phyloP scores from a whole-genome alignment of 2,888 invertebrate genomes.

The Microctonus aethiopoides region DNA sequence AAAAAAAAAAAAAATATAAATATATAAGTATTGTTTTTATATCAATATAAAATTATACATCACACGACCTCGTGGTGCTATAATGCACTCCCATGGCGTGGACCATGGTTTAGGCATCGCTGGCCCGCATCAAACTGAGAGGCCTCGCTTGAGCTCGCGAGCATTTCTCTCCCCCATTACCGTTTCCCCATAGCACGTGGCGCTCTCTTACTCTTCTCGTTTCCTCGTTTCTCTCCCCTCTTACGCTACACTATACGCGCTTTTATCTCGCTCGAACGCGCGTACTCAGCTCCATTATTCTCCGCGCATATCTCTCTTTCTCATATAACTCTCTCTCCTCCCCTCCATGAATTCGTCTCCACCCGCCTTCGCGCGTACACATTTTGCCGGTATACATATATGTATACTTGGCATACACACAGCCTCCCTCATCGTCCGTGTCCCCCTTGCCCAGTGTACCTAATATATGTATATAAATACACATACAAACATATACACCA shows the following conservation, averaged over 20 bases:
- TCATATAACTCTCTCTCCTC: constrained; percentile 13
- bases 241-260: background rate
- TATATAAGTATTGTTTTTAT: too few relatives aligned
- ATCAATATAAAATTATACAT: constrained; percentile 5
- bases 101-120: constrained; percentile 62
- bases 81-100: constrained; percentile 51
- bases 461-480: too few relatives aligned
- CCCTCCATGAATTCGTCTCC: background rate
- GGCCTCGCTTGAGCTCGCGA: constrained; percentile 43
- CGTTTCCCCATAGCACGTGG: constrained; percentile 64
- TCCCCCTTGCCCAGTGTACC: constrained; percentile 7
- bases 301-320: constrained; percentile 36
- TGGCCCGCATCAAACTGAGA: constrained; percentile 64
- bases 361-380: constrained; percentile 6
- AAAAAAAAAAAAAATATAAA: background rate
- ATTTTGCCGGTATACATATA: background rate
- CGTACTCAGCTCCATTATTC: constrained; percentile 24
- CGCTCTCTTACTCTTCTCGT: constrained; percentile 47
- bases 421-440: constrained; percentile 43
- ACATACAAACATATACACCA: too few relatives aligned
- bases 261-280: constrained; percentile 31
- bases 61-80: constrained; percentile 30
- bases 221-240: constrained; percentile 8
- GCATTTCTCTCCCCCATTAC: constrained; percentile 56
- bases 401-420: constrained; percentile 33